These are phyloP conservation scores for Diarsia brunnea DNA, from an alignment of 2,888 invertebrate genomes.

Conservation along the genomic window DNA sequence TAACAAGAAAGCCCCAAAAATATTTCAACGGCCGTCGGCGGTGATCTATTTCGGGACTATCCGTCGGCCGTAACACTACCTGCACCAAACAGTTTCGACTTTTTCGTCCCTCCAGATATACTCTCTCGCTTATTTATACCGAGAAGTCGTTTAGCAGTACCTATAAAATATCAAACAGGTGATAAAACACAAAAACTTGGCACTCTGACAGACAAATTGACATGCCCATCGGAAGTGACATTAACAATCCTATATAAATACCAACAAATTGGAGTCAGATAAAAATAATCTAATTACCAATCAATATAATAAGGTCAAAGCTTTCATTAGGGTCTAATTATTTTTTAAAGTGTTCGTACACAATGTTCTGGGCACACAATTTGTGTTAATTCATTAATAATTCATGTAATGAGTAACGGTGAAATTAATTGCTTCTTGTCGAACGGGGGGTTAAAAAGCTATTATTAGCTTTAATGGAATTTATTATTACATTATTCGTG, in stretches of 20 bases:
- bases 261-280: conserved; percentile 69
- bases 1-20: background rate
- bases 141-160: conserved; percentile 51
- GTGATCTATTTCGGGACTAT: conserved; percentile 57
- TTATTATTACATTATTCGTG: conserved; percentile 23
- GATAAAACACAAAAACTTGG: conserved; percentile 72
- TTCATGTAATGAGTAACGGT: conserved; percentile 57
- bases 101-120: conserved; percentile 28
- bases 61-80: conserved; percentile 63
- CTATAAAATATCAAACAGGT: conserved; percentile 63
- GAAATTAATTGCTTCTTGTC: conserved; percentile 51
- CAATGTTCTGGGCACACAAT: conserved; percentile 25
- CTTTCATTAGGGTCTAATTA: conserved; percentile 48
- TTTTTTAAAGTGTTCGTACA: conserved; percentile 34
- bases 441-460: conserved; percentile 42
- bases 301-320: conserved; percentile 55
- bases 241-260: conserved; percentile 70
- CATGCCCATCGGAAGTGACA: conserved; percentile 70
- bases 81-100: conserved; percentile 43
- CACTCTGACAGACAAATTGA: conserved; percentile 71
- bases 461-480: conserved; percentile 46
- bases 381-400: conserved; percentile 58
- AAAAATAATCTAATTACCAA: conserved; percentile 66
- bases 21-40: conserved; percentile 57
- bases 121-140: conserved; percentile 44